Evolutionary conservation across 1,140 invertebrate genomes (phyloP), one percentile per base, ranked within the genome.

Genomic region (Drosophila insularis): DNA sequence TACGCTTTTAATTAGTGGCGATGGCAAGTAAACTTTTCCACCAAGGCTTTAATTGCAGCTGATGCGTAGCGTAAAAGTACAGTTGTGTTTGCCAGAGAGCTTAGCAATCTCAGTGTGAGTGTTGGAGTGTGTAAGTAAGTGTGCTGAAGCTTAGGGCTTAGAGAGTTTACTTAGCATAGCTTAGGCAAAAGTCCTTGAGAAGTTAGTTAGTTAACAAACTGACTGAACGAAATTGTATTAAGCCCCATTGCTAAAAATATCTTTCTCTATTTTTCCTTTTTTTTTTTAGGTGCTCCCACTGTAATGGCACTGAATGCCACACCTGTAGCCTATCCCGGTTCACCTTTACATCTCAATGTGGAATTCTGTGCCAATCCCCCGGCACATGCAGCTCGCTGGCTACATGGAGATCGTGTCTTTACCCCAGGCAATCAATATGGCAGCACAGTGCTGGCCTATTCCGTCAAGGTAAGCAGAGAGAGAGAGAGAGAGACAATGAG

Each of bases 281-380:
- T 10, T 13, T 27, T 85, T 86, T 8, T 76, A 93, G 93, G 93
- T 50, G 82, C 90, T 27, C 93, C 93, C 71, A 93, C 92, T 54
- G 92, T 92, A 17, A 84, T 91, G 56, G 93, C 93, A 0, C 79
- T 89, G 7, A 93, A 93, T 85, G 91, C 93, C 75, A 93, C 92
- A 39, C 91, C 93, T 31, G 92, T 93, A 2, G 93, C 93, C 21
- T 92, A 93, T 64, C 92, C 93, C n/a, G 93, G 93, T 23, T 93
- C 93, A 19, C 93, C 93, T 0, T 67, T 93, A 27, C 93, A 93
- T 35, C 78, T 93, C 4, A 92, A 92, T 7, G 93, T 93, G 71
- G 93, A 93, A 86, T 93, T 93, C 77, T 93, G 93, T 81, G 93
- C 93, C 76, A 93, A 93, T 91, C 93, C 93, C 5, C 89, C 91